Evolutionary conservation across 2,113 vertebrate genomes (phyloP).

Genomic region (Neodontobutis hainanensis): DNA sequence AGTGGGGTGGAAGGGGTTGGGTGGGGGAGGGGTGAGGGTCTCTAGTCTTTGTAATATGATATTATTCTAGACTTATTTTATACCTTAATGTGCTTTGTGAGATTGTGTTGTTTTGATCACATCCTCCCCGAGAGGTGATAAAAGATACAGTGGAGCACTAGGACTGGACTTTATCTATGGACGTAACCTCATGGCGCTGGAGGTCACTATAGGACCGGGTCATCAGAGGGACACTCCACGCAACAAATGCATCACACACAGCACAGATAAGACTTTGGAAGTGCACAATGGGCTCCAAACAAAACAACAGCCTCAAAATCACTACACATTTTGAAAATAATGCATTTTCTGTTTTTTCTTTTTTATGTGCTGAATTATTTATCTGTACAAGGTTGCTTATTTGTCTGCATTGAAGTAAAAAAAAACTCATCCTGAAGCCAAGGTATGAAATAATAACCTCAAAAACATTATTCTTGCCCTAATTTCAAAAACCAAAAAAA

Average conservation of each 20-base stretch:
- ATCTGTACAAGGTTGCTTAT: not conserved
- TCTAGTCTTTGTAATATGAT: constrained; percentile 72
- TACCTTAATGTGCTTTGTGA: constrained; percentile 72
- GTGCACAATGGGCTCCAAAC: not conserved
- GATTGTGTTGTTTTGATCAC: constrained; percentile 66
- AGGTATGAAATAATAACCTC: constrained; percentile 8
- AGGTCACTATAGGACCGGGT: constrained; percentile 30
- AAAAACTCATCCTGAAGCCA: not conserved
- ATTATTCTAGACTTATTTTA: constrained; percentile 72
- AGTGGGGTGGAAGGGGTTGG: not conserved
- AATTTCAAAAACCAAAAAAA: no score
- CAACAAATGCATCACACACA: constrained; percentile 31
- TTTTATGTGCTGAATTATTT: constrained; percentile 5
- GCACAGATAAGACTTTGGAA: not conserved
- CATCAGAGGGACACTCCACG: constrained; percentile 38
- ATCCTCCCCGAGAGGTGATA: constrained; percentile 47
- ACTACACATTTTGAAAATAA: not conserved
- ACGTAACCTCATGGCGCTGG: constrained; percentile 47
- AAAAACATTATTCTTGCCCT: not conserved
- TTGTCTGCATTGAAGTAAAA: constrained; percentile 13
- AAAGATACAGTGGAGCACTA: constrained; percentile 23
- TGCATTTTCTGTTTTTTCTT: not conserved
- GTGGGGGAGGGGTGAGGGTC: constrained; percentile 34
- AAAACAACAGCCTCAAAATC: not conserved
- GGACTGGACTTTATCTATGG: constrained; percentile 41